Evolutionary conservation across 2,888 invertebrate genomes (phyloP).

Genomic region (Nezara viridula): DNA sequence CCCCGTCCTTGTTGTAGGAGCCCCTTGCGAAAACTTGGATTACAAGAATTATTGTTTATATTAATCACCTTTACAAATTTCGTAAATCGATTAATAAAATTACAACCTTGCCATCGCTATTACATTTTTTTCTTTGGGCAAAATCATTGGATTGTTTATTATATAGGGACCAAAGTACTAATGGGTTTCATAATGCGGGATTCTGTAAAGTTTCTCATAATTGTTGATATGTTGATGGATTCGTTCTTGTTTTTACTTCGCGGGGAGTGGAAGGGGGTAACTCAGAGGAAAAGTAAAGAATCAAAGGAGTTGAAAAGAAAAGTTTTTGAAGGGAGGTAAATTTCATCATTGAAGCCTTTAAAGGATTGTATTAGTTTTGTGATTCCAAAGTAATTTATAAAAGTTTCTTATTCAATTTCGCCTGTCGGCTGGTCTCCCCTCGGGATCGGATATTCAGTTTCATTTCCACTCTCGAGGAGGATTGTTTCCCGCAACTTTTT

Average conservation of each 20-base stretch:
- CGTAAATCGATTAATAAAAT: not conserved
- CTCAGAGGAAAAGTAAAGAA: not conserved
- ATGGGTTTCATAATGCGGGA: no score
- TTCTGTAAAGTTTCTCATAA: not conserved
- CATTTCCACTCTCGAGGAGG: not conserved
- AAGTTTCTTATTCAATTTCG: conserved; percentile 19
- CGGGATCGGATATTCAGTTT: not conserved
- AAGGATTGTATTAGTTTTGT: conserved; percentile 18
- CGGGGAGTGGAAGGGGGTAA: no score
- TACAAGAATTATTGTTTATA: not conserved
- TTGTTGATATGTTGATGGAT: not conserved
- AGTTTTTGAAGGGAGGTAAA: conserved; percentile 6
- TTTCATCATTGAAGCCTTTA: not conserved
- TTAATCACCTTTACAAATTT: not conserved
- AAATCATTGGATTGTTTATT: no score
- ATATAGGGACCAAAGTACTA: no score
- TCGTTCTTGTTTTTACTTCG: no score
- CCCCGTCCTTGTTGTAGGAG: not conserved
- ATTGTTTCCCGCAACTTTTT: not conserved
- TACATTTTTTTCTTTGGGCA: no score
- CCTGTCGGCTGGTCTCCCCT: not conserved
- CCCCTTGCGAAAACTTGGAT: not conserved
- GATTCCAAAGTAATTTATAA: conserved; percentile 17
- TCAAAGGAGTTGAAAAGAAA: not conserved
- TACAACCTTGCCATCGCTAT: no score